Percentiles rank a stretch among this genome's conserved stretches.
Conservation (phyloP, 2,888 invertebrate genomes). For the Cataglyphis livida region DNA sequence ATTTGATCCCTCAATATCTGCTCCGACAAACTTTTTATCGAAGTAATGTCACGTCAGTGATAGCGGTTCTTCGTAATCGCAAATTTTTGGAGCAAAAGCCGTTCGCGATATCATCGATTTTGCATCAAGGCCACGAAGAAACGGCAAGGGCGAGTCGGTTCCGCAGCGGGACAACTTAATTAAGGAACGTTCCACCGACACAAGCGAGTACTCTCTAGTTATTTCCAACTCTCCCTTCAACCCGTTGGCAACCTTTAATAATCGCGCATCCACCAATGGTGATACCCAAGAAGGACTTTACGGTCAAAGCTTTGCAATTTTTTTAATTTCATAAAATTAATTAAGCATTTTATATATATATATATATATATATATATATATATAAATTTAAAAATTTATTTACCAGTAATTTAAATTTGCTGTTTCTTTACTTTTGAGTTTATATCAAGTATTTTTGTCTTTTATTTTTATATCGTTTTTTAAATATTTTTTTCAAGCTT, state of each 20-base stretch:
- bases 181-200: slow-evolving; percentile 31
- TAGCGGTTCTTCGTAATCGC: not conserved
- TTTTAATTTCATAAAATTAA: slow-evolving; percentile 5
- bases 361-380: not conserved
- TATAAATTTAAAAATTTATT: not conserved
- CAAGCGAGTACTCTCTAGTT: slow-evolving; percentile 6
- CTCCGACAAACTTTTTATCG: slow-evolving; percentile 21
- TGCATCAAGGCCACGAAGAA: slow-evolving; percentile 42
- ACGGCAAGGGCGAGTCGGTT: slow-evolving; percentile 16
- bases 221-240: not conserved
- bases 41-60: slow-evolving; percentile 11
- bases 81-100: slow-evolving; percentile 10
- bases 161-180: slow-evolving; percentile 52
- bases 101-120: slow-evolving; percentile 53
- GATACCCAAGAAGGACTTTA: not conserved
- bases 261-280: slow-evolving; percentile 5
- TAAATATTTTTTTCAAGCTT: not conserved
- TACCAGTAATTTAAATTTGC: not conserved
- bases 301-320: not conserved
- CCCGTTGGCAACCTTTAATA: slow-evolving; percentile 29
- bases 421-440: not conserved
- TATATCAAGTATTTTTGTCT: not conserved
- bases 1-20: not conserved
- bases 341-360: not conserved
- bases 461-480: too few species aligned